Evolutionary conservation across 2,797 vertebrate species (phyloP).

Genomic region (Molossus alvarezi): DNA sequence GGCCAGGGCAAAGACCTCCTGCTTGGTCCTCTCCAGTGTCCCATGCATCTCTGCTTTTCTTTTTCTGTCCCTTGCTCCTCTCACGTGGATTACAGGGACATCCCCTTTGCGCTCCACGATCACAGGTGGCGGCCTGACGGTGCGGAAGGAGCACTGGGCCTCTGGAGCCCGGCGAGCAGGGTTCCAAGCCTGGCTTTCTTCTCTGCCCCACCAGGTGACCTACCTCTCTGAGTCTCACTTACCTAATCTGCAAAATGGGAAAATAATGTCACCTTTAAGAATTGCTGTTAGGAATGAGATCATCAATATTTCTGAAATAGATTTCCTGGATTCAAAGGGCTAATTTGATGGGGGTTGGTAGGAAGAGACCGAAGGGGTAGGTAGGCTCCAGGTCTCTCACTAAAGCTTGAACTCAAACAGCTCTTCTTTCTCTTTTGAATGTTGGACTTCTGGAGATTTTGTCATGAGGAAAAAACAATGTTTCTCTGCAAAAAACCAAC

Average conservation of each 20-base stretch:
- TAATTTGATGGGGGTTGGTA: neutral
- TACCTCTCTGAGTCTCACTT: neutral
- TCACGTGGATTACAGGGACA: neutral
- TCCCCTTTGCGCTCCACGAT: neutral
- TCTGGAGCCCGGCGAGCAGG: neutral
- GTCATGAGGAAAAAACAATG: neutral
- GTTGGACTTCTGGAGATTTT: neutral
- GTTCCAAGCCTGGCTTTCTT: neutral
- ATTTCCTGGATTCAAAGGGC: neutral
- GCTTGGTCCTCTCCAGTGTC: neutral
- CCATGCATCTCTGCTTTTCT: neutral
- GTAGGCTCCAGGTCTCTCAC: neutral
- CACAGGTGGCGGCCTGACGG: rapidly evolving
- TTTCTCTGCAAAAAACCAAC: neutral
- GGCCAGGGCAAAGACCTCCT: neutral
- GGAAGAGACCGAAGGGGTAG: neutral
- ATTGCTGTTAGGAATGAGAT: neutral
- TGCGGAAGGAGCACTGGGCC: neutral
- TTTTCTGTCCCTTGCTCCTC: neutral
- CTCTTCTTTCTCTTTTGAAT: neutral
- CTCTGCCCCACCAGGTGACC: neutral
- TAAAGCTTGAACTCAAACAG: neutral
- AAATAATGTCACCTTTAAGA: neutral
- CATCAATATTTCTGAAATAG: neutral
- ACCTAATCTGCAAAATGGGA: neutral